Base-by-base conservation (phyloP, 53 echinoderm and acorn worm species). In the Crossaster papposus region DNA sequence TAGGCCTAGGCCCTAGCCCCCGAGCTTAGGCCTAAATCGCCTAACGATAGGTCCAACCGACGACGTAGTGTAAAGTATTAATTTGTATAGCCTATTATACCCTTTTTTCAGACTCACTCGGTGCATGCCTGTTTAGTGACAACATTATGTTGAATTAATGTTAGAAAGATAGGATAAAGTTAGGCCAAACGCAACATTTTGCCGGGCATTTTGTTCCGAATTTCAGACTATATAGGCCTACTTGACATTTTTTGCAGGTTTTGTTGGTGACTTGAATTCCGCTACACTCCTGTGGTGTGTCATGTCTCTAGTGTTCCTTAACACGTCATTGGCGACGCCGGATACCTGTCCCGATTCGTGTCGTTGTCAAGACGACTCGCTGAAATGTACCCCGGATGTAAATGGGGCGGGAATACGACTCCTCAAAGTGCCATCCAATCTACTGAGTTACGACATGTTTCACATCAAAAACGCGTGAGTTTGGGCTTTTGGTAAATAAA, bases 271-370 rank as follows among this genome's bases (percentile, higher is more conserved):
- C 51, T 6, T 35, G 33, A 51, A 84, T 76, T 24, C 75, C 54
- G 87, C 24, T 34, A 35, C 37, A 22, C 55, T 87, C 58, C 77
- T 87, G 31, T 77, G 37, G 54, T 75, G 36, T 34, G n/a, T 87
- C n/a, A 51, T 55, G 3, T 85, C 72, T 29, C 53, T 73, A n/a
- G 72, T 51, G 32, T 72, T 85, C 53, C 37, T 72, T 50, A 72
- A n/a, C n/a, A n/a, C n/a, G n/a, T n/a, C 85, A 38, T 87, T 77
- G 44, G 20, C 55, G 35, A 58, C 87, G 5, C 11, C 18, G 55
- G 71, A 75, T 31, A 29, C 28, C 23, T 87, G 87, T 30, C 87
- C 87, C 26, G 77, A 87, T 31, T 58, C 87, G 24, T 87, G 87
- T 36, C 38, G 55, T 74, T 87, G 87, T n/a, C 87, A 54, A 10